Evolutionary conservation across 1,140 invertebrate genomes (phyloP).

Genomic region (Hestina assimilis): DNA sequence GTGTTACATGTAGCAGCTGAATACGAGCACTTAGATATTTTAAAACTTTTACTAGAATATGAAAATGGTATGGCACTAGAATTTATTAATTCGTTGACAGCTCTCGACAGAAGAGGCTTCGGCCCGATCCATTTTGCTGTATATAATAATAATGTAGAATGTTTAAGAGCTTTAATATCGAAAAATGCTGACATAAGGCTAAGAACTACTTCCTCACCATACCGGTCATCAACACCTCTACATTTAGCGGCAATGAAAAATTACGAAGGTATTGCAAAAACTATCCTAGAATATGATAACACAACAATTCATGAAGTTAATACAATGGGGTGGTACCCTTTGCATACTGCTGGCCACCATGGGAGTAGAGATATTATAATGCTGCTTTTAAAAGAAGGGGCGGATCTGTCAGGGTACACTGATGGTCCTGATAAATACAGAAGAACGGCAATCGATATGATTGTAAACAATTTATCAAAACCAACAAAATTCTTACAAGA

Average conservation of each 20-base stretch:
- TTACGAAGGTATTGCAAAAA: constrained; percentile 72
- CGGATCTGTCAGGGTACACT: constrained; percentile 80
- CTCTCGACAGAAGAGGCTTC: constrained; percentile 56
- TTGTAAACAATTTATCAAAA: constrained; percentile 75
- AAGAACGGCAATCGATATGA: constrained; percentile 69
- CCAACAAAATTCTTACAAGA: constrained; percentile 74
- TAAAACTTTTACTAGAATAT: constrained; percentile 61
- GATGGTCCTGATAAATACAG: constrained; percentile 72
- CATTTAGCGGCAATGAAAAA: constrained; percentile 80
- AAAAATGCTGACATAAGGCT: constrained; percentile 73
- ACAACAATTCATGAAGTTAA: constrained; percentile 73
- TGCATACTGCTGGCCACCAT: constrained; percentile 80
- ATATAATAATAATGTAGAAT: constrained; percentile 81
- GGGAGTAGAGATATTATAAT: constrained; percentile 80
- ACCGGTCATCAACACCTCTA: constrained; percentile 78
- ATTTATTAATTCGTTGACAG: constrained; percentile 50
- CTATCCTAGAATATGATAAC: constrained; percentile 76
- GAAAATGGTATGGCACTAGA: constrained; percentile 35
- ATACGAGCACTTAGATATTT: constrained; percentile 55
- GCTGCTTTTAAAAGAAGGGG: constrained; percentile 79
- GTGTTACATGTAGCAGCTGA: constrained; percentile 72
- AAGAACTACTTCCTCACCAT: constrained; percentile 53
- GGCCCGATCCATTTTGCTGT: constrained; percentile 86
- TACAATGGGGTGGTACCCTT: constrained; percentile 78
- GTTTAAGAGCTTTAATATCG: constrained; percentile 81